Evolutionary conservation across 2,888 invertebrate genomes (phyloP).

Genomic region (Maniola hyperantus): DNA sequence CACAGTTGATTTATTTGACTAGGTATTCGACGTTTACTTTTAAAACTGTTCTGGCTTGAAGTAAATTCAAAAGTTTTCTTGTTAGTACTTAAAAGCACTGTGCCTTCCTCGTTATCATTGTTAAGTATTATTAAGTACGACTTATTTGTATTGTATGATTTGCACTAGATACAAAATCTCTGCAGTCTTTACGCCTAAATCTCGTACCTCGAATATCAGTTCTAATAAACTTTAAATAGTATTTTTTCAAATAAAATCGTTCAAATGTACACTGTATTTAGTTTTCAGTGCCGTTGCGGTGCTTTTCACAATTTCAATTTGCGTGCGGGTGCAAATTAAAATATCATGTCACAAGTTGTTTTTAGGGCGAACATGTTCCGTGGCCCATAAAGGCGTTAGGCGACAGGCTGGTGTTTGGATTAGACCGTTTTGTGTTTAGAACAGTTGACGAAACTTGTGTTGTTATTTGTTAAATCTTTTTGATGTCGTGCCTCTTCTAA

Average conservation of each 20-base stretch:
- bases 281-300: slow-evolving; percentile 10
- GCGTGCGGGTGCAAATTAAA: slow-evolving; percentile 8
- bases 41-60: no score
- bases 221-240: background rate
- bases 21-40: no score
- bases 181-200: no score
- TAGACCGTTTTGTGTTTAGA: background rate
- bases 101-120: no score
- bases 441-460: background rate
- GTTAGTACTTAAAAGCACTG: no score
- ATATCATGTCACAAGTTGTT: slow-evolving; percentile 20
- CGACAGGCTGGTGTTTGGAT: background rate
- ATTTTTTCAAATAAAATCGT: slow-evolving; percentile 5
- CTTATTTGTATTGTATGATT: no score
- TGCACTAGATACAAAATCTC: no score
- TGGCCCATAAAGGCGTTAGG: background rate
- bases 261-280: slow-evolving; percentile 9
- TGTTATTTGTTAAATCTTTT: no score
- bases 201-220: background rate
- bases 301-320: slow-evolving; percentile 14
- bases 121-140: no score
- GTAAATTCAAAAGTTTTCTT: no score
- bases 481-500: no score
- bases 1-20: no score
- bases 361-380: background rate